Conservation (phyloP, 1,140 invertebrate species). For the Semibalanus balanoides region DNA sequence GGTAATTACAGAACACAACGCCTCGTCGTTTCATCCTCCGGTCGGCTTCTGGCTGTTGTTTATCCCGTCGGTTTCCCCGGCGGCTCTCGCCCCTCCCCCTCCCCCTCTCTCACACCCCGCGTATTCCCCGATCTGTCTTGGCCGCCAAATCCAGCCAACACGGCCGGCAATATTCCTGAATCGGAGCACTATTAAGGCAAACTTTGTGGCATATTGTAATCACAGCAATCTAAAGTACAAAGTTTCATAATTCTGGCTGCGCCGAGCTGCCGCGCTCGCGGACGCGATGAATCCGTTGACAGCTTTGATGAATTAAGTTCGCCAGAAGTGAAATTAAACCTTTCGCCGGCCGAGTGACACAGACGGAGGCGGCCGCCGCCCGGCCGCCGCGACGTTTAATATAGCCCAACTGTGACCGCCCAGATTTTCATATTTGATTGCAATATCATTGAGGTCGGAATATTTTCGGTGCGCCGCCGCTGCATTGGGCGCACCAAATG, state of each 20-base stretch:
- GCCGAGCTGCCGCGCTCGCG: too few species aligned
- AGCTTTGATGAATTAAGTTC: constrained; percentile 2
- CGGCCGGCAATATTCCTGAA: background rate
- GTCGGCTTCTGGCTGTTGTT: too few species aligned
- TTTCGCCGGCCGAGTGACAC: background rate
- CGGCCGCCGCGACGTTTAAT: background rate
- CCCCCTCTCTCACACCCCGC: too few species aligned
- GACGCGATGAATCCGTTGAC: background rate
- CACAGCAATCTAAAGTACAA: constrained; percentile 2
- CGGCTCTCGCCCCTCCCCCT: too few species aligned
- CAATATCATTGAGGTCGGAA: constrained; percentile 2
- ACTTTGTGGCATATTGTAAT: constrained; percentile 2
- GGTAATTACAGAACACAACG: too few species aligned
- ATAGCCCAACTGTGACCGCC: background rate
- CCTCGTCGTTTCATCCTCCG: too few species aligned
- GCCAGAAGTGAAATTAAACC: background rate
- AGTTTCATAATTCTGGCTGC: background rate
- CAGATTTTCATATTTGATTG: background rate
- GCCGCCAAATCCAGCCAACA: too few species aligned
- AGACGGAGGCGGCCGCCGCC: background rate
- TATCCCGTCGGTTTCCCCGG: too few species aligned
- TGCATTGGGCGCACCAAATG: background rate
- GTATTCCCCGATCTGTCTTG: too few species aligned
- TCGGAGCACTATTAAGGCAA: background rate
- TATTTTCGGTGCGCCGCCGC: background rate